phyloP scores from a whole-genome alignment of 2,797 vertebrate species.

The Alectoris magna region DNA sequence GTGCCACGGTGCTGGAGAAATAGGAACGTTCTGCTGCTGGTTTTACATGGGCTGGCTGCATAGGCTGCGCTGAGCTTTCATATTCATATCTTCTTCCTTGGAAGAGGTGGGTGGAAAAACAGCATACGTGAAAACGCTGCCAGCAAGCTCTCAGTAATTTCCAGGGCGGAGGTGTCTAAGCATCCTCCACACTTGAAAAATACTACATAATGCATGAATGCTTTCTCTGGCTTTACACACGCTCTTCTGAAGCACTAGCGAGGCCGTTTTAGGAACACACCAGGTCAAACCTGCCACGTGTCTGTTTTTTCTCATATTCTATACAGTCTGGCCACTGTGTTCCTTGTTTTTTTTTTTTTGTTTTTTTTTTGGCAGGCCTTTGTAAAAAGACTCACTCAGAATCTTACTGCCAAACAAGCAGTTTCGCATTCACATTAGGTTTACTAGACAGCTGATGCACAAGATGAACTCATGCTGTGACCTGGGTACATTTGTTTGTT shows the following conservation, averaged over 20 bases:
- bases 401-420: background rate
- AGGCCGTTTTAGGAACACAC: conserved; percentile 27
- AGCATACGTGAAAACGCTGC: conserved; percentile 28
- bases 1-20: background rate
- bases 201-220: conserved; percentile 63
- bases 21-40: background rate
- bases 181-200: conserved; percentile 47
- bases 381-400: background rate
- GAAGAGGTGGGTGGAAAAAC: conserved; percentile 48
- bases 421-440: background rate
- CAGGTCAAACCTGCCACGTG: background rate
- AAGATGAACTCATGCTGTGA: background rate
- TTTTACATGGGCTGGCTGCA: background rate
- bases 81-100: background rate
- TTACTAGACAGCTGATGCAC: background rate
- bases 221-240: conserved; percentile 42
- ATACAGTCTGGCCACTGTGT: background rate
- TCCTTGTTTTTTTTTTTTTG: background rate
- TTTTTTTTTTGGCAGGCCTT: background rate
- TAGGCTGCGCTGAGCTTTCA: background rate
- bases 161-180: conserved; percentile 53
- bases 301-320: background rate
- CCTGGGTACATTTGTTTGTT: accelerated
- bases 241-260: background rate
- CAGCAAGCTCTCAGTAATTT: conserved; percentile 35